phyloP scores from a whole-genome alignment of 2,888 invertebrate species.

The Lasiommata megera region DNA sequence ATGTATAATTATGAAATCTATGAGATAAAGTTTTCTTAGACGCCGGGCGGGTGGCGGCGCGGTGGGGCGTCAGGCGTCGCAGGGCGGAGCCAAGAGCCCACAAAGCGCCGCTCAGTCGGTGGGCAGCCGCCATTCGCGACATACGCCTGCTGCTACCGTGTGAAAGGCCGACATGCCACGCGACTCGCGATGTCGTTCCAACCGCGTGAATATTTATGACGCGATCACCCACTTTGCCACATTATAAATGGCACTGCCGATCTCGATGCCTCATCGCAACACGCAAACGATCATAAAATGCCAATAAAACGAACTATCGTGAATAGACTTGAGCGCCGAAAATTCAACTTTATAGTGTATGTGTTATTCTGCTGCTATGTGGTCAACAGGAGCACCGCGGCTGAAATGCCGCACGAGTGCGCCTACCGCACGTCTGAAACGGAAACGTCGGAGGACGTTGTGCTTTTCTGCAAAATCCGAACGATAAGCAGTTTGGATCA shows the following conservation, averaged over 20 bases:
- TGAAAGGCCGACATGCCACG: slow-evolving; percentile 59
- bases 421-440: slow-evolving; percentile 84
- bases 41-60: slow-evolving; percentile 58
- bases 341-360: slow-evolving; percentile 76
- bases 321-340: slow-evolving; percentile 72
- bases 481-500: slow-evolving; percentile 86
- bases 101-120: slow-evolving; percentile 70
- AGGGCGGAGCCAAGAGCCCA: slow-evolving; percentile 61
- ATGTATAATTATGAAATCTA: slow-evolving; percentile 42
- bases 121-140: slow-evolving; percentile 70
- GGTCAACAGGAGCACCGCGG: slow-evolving; percentile 62
- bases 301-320: slow-evolving; percentile 70
- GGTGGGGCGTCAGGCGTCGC: slow-evolving; percentile 59
- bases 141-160: slow-evolving; percentile 50
- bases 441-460: slow-evolving; percentile 78
- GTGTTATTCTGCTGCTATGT: slow-evolving; percentile 76
- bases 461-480: slow-evolving; percentile 85
- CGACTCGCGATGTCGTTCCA: slow-evolving; percentile 69
- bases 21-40: slow-evolving; percentile 77
- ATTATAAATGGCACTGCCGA: slow-evolving; percentile 73
- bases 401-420: slow-evolving; percentile 85
- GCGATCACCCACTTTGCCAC: slow-evolving; percentile 63
- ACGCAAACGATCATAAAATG: slow-evolving; percentile 71
- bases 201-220: slow-evolving; percentile 75
- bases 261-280: slow-evolving; percentile 59